Evolutionary conservation across 2,888 invertebrate genomes (phyloP), one percentile per base, ranked within the genome.

Genomic region (Drepana falcataria): DNA sequence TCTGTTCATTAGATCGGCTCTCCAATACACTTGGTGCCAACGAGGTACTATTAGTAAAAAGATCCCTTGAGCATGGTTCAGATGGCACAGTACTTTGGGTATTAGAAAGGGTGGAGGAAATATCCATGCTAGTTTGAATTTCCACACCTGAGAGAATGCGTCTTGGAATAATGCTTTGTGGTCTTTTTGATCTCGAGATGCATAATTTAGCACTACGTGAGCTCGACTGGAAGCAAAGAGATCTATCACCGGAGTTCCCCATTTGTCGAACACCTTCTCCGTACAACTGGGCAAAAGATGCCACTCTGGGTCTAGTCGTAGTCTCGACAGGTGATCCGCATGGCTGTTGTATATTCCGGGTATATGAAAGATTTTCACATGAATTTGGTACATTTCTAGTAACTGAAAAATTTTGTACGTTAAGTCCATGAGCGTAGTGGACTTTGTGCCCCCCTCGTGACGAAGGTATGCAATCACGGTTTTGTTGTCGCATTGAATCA

Each of bases 21-120:
- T 56, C 73, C 77, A 77, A 53, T 70, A 77, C 2, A 66, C 68
- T 48, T 58, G 57, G 4, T 64, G 52, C 73, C 73, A 75, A 4
- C 62, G 54, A 0, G 75, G 73, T 0, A 58, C 64, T 47, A 63
- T 64, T 51, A 69, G 59, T 35, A 62, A 54, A 47, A 57, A 61
- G 56, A 68, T 61, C 47, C 67, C 65, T 9, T 61, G 60, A 0
- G 65, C 59, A 33, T 58, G 21, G 48, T 65, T 64, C 9, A 66
- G 59, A 34, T 67, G 62, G n/a, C 34, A 40, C 35, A 59, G 52
- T 1, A 65, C 61, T 51, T 49, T 52, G 4, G 65, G 63, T 1
- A 69, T 55, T 4, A 67, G 53, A 3, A 47, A 61, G 0, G 67
- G 66, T 4, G 68, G 66, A 1, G 66, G 65, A 34, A 70, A 70